Percentiles rank a stretch among this genome's conserved stretches.
Conservation (phyloP, 2,888 invertebrate genomes). For the Dioctria linearis region DNA sequence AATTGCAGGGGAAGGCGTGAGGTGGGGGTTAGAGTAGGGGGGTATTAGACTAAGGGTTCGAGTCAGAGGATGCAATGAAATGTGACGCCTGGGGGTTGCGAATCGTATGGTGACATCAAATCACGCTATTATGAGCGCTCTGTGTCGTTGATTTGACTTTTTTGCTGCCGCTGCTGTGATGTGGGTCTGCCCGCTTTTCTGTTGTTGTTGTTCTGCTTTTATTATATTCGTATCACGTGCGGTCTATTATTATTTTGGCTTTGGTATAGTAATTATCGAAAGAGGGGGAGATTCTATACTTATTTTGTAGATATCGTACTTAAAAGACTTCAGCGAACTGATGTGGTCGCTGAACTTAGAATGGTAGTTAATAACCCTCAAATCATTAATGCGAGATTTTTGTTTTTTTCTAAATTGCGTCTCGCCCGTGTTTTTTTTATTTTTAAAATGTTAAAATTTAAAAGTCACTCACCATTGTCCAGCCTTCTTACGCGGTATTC, state of each 20-base stretch:
- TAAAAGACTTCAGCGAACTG: no score
- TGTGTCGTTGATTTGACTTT: conserved; percentile 43
- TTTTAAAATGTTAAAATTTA: no score
- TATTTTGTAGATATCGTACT: no score
- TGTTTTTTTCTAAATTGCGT: no score
- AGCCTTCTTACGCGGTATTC: no score
- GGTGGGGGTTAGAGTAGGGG: no score
- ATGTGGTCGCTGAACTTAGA: no score
- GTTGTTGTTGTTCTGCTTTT: conserved; percentile 39
- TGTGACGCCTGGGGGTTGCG: conserved; percentile 42
- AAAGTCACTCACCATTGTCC: no score
- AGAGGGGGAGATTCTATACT: not conserved
- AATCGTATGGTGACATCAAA: conserved; percentile 38
- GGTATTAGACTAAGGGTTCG: no score
- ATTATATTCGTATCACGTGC: conserved; percentile 43
- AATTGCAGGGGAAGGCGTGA: conserved; percentile 4
- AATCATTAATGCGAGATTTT: no score
- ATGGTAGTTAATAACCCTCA: no score
- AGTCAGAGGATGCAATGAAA: conserved; percentile 5
- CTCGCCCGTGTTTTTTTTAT: no score
- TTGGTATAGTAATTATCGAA: conserved; percentile 28
- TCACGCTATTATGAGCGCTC: conserved; percentile 38
- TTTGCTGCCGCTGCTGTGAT: not conserved
- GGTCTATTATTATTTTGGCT: conserved; percentile 39
- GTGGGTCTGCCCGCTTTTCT: not conserved